phyloP scores from a whole-genome alignment of 2,113 vertebrate species.

The Festucalex cinctus region DNA sequence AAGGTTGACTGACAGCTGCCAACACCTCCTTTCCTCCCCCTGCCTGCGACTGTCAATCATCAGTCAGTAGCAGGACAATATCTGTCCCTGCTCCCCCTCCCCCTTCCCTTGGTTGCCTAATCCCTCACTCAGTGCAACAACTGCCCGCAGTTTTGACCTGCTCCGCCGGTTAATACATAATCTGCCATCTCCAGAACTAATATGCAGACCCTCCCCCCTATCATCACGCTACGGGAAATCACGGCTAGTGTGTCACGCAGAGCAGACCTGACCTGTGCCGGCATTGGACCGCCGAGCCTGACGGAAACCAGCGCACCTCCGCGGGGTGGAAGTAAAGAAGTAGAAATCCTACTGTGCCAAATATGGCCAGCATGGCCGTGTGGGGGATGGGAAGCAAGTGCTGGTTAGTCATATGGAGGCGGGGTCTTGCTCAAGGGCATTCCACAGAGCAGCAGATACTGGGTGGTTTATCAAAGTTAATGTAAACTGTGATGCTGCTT shows the following conservation, averaged over 20 bases:
- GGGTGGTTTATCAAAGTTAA: background rate
- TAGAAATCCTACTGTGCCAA: conserved; percentile 33
- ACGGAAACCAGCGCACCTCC: conserved; percentile 30
- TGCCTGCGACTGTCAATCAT: conserved; percentile 23
- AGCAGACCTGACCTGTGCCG: conserved; percentile 44
- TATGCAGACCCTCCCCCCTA: conserved; percentile 26
- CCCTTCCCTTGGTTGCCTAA: conserved; percentile 30
- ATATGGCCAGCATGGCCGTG: conserved; percentile 28
- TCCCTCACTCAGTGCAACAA: conserved; percentile 51
- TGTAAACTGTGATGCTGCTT: background rate
- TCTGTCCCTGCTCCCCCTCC: conserved; percentile 1
- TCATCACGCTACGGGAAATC: conserved; percentile 26
- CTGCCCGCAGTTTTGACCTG: conserved; percentile 45
- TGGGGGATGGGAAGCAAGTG: conserved; percentile 33
- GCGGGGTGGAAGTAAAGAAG: conserved; percentile 36
- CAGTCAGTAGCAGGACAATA: conserved; percentile 10
- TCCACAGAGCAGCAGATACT: conserved; percentile 19
- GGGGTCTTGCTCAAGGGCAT: conserved; percentile 32
- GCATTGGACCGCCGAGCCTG: conserved; percentile 28
- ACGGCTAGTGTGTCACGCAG: conserved; percentile 44
- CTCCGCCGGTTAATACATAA: conserved; percentile 52
- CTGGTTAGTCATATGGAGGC: conserved; percentile 39
- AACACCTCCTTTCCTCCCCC: conserved; percentile 23
- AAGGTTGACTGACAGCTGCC: conserved; percentile 51
- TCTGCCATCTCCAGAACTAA: conserved; percentile 55